Evolutionary conservation across 2,113 vertebrate species (phyloP), one percentile per base, ranked within the genome.

Genomic region (Nycticebus coucang): DNA sequence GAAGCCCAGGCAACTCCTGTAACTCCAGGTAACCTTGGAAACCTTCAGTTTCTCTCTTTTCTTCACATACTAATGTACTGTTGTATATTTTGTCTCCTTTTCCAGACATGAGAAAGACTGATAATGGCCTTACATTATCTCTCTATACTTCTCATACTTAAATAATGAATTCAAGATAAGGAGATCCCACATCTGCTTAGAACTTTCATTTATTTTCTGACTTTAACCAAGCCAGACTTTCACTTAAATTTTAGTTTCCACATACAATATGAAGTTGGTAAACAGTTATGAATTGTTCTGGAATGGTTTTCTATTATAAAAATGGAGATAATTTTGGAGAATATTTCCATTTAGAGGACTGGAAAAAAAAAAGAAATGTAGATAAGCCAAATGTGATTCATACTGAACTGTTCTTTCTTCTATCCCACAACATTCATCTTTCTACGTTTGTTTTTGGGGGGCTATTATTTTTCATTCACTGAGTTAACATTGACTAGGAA

Each of bases 131-230:
- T n/a, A 19, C 15, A 30, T 79, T 71, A 12, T 14, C 41, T 41
- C 41, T 41, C 41, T 41, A 41, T 41, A 41, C 41, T 41, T 45
- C 66, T 57, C 30, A 4, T 45, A 85, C 45, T 77, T 66, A 78
- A 55, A 77, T 11, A 5, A 30, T 50, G 28, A 6, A 50, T 59
- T 22, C 50, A 35, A 35, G 14, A 57, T 57, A 26, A 75, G 66
- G 10, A 84, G 28, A 3, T 71, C 14, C 33, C 30, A 13, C 7
- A 7, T 37, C 35, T 26, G 7, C 45, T 85, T 62, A 90, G 72
- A 53, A 75, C 28, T 94, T 35, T 57, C 81, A 66, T 81, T 85
- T 78, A 74, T 81, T 69, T 89, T 81, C 28, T 91, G 80, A 80
- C 28, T 22, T 35, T 22, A 30, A 17, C 7, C 4, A 62, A 87